A percentile compares a stretch with the other conserved stretches of the same genome.
These are phyloP conservation scores for Tetrapedia diversipes DNA, from an alignment of 2,888 invertebrate genomes.

Conservation along the genomic window DNA sequence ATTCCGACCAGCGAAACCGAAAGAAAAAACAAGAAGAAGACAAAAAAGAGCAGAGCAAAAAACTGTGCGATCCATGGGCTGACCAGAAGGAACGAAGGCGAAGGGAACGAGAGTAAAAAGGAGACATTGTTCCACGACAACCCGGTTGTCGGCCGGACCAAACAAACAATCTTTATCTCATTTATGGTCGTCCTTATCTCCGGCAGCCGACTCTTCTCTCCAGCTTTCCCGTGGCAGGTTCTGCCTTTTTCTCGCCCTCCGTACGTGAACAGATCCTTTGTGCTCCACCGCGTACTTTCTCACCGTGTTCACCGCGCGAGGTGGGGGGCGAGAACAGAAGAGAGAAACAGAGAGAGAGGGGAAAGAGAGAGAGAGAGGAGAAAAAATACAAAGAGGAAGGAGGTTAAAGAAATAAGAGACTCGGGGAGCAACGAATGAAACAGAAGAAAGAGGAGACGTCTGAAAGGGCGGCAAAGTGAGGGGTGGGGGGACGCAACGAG, in stretches of 20 bases:
- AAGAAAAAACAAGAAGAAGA: not conserved
- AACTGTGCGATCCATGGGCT: not conserved
- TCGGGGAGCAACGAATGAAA: constrained; percentile 6
- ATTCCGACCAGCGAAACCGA: too few species aligned
- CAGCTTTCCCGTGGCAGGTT: constrained; percentile 53
- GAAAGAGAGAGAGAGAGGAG: not conserved
- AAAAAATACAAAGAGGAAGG: not conserved
- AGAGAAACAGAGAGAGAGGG: not conserved
- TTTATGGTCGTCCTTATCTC: constrained; percentile 70
- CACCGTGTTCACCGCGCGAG: constrained; percentile 32
- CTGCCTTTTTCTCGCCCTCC: constrained; percentile 55
- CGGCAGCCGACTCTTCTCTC: constrained; percentile 57
- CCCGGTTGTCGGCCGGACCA: constrained; percentile 65
- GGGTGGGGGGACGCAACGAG: constrained; percentile 13
- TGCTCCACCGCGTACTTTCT: constrained; percentile 61
- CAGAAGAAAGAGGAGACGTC: constrained; percentile 1
- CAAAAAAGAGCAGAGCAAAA: not conserved
- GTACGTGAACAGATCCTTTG: constrained; percentile 63
- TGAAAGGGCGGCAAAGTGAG: constrained; percentile 7
- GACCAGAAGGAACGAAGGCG: constrained; percentile 34
- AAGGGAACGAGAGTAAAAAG: constrained; percentile 39
- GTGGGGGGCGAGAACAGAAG: not conserved
- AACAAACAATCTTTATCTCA: constrained; percentile 75
- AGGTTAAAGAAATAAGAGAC: constrained; percentile 24
- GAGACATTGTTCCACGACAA: constrained; percentile 57